phyloP scores from a whole-genome alignment of 2,113 vertebrate species.

The Onychostoma macrolepis region DNA sequence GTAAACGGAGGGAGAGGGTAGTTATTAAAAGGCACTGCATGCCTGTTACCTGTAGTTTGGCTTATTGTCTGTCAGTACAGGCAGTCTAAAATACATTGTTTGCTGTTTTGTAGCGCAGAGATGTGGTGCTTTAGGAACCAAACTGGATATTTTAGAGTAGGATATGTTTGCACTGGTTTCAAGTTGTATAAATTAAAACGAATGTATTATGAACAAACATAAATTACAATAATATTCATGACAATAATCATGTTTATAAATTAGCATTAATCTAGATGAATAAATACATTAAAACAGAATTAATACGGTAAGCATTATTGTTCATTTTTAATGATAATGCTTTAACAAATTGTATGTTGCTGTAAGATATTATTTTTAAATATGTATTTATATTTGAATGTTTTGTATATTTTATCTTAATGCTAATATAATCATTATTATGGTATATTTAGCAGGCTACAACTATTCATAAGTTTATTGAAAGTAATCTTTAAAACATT shows the following conservation, averaged over 20 bases:
- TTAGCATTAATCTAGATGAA: background rate
- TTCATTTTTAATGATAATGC: background rate
- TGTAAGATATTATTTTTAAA: background rate
- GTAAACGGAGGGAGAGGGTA: constrained; percentile 57
- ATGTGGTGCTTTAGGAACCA: background rate
- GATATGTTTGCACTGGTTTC: background rate
- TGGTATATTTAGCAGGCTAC: background rate
- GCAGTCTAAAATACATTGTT: background rate
- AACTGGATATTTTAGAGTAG: background rate
- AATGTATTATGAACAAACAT: background rate
- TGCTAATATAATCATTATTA: background rate
- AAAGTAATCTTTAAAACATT: background rate
- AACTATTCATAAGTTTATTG: background rate
- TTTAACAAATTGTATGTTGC: background rate
- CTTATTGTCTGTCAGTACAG: background rate
- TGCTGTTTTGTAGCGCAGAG: background rate
- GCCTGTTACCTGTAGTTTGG: constrained; percentile 29
- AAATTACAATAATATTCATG: background rate
- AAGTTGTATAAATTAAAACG: background rate
- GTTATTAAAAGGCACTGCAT: constrained; percentile 54
- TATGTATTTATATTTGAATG: background rate
- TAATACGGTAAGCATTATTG: background rate
- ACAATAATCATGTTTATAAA: background rate
- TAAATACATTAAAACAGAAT: background rate
- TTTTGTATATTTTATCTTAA: background rate